Conservation (phyloP, 2,113 vertebrate genomes). For the Phyllostomus hastatus region DNA sequence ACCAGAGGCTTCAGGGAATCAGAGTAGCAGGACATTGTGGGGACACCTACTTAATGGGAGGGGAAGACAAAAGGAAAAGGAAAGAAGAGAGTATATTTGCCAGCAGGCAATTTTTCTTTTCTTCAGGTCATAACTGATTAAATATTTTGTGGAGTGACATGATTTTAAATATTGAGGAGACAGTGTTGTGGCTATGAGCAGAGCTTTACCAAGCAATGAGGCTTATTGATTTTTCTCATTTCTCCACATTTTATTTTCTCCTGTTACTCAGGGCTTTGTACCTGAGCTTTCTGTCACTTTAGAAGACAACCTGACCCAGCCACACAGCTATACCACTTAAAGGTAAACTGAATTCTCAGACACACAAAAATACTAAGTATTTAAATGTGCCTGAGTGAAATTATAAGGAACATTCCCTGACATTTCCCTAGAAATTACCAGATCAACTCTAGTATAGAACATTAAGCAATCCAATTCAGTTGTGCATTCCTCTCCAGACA, state of each 20-base stretch:
- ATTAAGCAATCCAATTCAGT: conserved; percentile 59
- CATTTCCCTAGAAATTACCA: conserved; percentile 39
- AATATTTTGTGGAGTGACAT: neutral
- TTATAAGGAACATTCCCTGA: conserved; percentile 40
- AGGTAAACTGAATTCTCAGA: conserved; percentile 17
- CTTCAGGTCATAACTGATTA: neutral
- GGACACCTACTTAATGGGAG: neutral
- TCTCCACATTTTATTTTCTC: conserved; percentile 12
- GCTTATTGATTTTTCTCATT: neutral
- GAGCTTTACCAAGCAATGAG: neutral
- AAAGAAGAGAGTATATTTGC: neutral
- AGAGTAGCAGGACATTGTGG: neutral
- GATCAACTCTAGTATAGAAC: conserved; percentile 56
- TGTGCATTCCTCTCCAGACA: conserved; percentile 24
- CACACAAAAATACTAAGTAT: neutral
- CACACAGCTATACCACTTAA: neutral
- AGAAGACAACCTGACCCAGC: neutral
- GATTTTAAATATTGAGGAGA: neutral
- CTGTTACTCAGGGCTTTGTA: neutral
- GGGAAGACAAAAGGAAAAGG: neutral
- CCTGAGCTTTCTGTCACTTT: conserved; percentile 28
- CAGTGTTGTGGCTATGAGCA: neutral
- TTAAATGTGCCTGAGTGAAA: neutral
- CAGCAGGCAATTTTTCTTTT: neutral
- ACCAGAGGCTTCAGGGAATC: neutral